phyloP scores from a whole-genome alignment of 2,888 invertebrate species.

The Sussaba pulchella region DNA sequence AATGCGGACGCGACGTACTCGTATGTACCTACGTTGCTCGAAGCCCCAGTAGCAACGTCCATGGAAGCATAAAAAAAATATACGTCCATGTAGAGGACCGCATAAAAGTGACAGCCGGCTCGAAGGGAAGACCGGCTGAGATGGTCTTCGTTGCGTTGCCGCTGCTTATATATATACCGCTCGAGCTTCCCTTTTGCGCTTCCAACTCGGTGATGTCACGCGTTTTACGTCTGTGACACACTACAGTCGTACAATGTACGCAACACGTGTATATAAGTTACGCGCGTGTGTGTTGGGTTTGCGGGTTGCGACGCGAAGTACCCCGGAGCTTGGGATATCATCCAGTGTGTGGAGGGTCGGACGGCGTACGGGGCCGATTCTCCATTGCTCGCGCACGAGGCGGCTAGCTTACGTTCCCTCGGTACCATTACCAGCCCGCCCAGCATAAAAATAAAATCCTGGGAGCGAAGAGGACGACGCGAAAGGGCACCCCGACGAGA shows the following conservation, averaged over 20 bases:
- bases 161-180: slow-evolving; percentile 1
- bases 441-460: slow-evolving; percentile 76
- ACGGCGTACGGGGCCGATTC: slow-evolving; percentile 69
- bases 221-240: slow-evolving; percentile 21
- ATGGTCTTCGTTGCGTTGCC: slow-evolving; percentile 17
- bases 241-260: slow-evolving; percentile 5
- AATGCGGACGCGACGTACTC: slow-evolving; percentile 29
- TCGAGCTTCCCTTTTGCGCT: slow-evolving; percentile 18
- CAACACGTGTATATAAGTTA: slow-evolving; percentile 38
- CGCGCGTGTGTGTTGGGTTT: slow-evolving; percentile 40
- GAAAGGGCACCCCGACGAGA: slow-evolving; percentile 5
- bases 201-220: slow-evolving; percentile 24
- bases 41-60: slow-evolving; percentile 22
- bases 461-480: slow-evolving; percentile 50
- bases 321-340: slow-evolving; percentile 36
- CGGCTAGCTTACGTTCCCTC: slow-evolving; percentile 75
- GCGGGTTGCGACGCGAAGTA: slow-evolving; percentile 35
- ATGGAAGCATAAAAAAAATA: slow-evolving; percentile 71
- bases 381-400: slow-evolving; percentile 69
- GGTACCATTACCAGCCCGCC: slow-evolving; percentile 74
- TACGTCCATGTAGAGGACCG: slow-evolving; percentile 48
- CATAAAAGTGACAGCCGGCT: slow-evolving; percentile 72
- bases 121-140: slow-evolving; percentile 47
- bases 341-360: slow-evolving; percentile 60
- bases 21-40: slow-evolving; percentile 38